phyloP scores from a whole-genome alignment of 2,113 vertebrate species.

The Microtus montanus region DNA sequence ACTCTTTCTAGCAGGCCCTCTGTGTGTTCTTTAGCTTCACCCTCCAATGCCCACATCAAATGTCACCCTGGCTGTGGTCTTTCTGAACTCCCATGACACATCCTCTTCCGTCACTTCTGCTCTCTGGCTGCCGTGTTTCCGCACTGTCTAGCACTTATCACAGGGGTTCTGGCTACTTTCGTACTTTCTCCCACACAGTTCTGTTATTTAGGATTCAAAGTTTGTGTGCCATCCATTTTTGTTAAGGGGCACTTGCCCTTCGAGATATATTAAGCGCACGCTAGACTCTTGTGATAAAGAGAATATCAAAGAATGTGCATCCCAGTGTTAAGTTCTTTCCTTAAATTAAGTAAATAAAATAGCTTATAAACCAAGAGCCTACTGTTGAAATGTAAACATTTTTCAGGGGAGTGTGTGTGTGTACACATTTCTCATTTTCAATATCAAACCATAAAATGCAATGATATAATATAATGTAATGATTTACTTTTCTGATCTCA shows the following conservation, averaged over 20 bases:
- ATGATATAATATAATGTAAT: background rate
- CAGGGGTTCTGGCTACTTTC: background rate
- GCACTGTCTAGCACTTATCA: background rate
- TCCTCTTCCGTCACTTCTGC: background rate
- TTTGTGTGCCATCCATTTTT: background rate
- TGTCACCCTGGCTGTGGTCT: background rate
- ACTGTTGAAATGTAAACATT: background rate
- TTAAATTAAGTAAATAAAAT: slow-evolving; percentile 3
- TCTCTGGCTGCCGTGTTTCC: background rate
- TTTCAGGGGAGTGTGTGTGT: background rate
- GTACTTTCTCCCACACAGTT: background rate
- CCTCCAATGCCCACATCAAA: background rate
- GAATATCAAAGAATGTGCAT: background rate
- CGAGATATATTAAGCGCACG: background rate
- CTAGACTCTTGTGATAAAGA: slow-evolving; percentile 21
- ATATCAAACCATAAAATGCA: background rate
- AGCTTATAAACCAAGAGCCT: background rate
- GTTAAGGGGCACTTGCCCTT: background rate
- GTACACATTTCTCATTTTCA: background rate
- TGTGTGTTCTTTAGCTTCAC: background rate
- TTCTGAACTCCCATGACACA: background rate
- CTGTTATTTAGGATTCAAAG: background rate
- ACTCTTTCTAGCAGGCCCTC: background rate
- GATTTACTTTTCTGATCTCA: slow-evolving; percentile 11
- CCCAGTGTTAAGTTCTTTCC: background rate